Conservation (phyloP, 1,140 invertebrate genomes). For the Calliopsis andreniformis region DNA sequence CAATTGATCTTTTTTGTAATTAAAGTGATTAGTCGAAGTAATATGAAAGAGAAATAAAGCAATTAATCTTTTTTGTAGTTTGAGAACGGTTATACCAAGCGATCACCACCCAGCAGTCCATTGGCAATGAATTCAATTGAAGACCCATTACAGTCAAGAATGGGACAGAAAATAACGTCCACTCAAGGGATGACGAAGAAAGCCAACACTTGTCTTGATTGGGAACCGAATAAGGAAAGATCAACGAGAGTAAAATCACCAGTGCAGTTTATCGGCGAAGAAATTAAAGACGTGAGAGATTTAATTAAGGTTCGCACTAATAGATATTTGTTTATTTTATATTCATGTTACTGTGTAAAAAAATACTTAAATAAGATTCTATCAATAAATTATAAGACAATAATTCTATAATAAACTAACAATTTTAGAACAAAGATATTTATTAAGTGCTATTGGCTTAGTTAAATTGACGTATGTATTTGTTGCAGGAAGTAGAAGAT, state of each 20-base stretch:
- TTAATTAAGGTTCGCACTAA: conserved; percentile 46
- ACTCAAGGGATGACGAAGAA: conserved; percentile 60
- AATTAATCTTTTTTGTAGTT: conserved; percentile 63
- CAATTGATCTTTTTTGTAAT: conserved; percentile 29
- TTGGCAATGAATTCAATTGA: conserved; percentile 62
- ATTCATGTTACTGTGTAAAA: too few relatives aligned
- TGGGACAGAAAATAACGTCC: conserved; percentile 54
- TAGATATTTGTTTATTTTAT: too few relatives aligned
- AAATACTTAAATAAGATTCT: too few relatives aligned
- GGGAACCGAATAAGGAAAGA: conserved; percentile 63
- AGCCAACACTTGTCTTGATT: conserved; percentile 63
- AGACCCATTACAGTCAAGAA: conserved; percentile 54
- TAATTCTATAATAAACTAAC: neutral
- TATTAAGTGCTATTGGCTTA: neutral
- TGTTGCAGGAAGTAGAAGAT: conserved; percentile 72
- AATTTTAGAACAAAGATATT: neutral
- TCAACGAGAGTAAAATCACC: conserved; percentile 25
- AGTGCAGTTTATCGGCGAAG: neutral
- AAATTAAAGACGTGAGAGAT: conserved; percentile 36
- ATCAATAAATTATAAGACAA: neutral
- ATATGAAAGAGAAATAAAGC: too few relatives aligned
- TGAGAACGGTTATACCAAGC: conserved; percentile 73
- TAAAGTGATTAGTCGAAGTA: too few relatives aligned
- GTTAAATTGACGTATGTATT: neutral
- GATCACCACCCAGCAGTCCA: conserved; percentile 72